These are phyloP conservation scores for Kryptolebias ocellatus DNA, from an alignment of 2,797 vertebrate species.

Conservation along the genomic window DNA sequence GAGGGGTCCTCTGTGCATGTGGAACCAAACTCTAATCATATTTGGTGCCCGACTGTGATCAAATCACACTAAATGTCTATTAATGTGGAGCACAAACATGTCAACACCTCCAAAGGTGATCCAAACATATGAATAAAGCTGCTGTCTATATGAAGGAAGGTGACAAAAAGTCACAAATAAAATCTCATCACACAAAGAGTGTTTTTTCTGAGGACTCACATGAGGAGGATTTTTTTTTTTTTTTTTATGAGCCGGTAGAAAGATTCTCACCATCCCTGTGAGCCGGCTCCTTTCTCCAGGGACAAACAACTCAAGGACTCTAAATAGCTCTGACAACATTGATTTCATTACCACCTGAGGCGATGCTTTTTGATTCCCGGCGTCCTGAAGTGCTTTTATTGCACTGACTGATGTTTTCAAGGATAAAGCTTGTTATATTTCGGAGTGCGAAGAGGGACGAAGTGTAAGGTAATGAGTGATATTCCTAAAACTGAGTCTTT, in stretches of 20 bases:
- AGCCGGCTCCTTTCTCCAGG: background rate
- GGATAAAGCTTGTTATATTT: conserved; percentile 8
- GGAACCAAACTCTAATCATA: too few species aligned
- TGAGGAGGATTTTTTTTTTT: background rate
- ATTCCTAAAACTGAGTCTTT: conserved; percentile 4
- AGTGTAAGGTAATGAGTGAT: conserved; percentile 15
- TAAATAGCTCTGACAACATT: conserved; percentile 32
- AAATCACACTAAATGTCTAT: too few species aligned
- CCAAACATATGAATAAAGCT: too few species aligned
- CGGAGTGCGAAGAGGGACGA: conserved; percentile 7
- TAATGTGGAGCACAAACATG: too few species aligned
- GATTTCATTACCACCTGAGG: conserved; percentile 46
- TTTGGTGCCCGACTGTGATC: too few species aligned
- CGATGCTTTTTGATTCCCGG: conserved; percentile 20
- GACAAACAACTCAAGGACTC: conserved; percentile 31
- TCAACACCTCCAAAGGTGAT: too few species aligned
- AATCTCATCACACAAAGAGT: background rate
- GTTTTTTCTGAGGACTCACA: conserved; percentile 1
- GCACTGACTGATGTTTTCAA: conserved; percentile 33
- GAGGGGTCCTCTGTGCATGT: too few species aligned
- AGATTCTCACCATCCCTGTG: conserved; percentile 6
- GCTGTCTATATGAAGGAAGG: background rate
- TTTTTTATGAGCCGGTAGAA: background rate
- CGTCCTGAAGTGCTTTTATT: conserved; percentile 22
- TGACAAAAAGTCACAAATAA: conserved; percentile 2